These are phyloP conservation scores for Arizona elegans DNA, from an alignment of 2,113 vertebrate species.

Conservation along the genomic window DNA sequence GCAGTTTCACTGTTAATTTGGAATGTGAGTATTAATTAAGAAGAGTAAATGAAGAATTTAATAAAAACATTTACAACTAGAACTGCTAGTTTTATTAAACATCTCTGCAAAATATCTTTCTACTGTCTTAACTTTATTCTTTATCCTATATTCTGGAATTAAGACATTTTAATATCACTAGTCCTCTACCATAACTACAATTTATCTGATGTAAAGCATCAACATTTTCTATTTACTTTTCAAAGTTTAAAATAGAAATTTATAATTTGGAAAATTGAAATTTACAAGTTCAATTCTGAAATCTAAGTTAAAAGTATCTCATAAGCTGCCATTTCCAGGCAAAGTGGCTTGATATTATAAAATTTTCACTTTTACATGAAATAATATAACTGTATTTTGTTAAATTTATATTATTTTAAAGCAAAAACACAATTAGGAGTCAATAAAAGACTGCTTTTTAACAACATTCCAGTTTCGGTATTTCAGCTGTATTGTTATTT, in stretches of 20 bases:
- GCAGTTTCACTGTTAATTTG: slow-evolving; percentile 84
- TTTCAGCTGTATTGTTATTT: background rate
- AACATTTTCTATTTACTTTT: slow-evolving; percentile 67
- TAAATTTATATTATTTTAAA: slow-evolving; percentile 72
- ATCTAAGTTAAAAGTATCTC: slow-evolving; percentile 80
- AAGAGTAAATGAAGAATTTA: slow-evolving; percentile 83
- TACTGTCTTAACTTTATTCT: slow-evolving; percentile 51
- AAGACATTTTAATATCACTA: slow-evolving; percentile 29
- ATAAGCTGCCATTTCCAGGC: slow-evolving; percentile 75
- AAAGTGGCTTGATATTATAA: slow-evolving; percentile 67
- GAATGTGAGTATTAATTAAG: slow-evolving; percentile 86
- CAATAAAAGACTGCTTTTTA: slow-evolving; percentile 52
- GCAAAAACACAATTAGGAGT: slow-evolving; percentile 66
- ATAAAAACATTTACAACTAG: slow-evolving; percentile 82
- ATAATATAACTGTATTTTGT: slow-evolving; percentile 67
- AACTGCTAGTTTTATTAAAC: slow-evolving; percentile 81
- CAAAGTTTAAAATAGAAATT: slow-evolving; percentile 67
- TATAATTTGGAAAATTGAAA: slow-evolving; percentile 59
- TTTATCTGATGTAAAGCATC: slow-evolving; percentile 63
- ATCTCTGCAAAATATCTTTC: slow-evolving; percentile 65
- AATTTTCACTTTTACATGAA: slow-evolving; percentile 73
- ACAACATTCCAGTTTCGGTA: background rate
- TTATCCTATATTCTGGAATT: slow-evolving; percentile 59
- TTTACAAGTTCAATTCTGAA: slow-evolving; percentile 78
- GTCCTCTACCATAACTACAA: slow-evolving; percentile 58